A percentile compares a stretch with the other conserved stretches of the same genome.
Conservation (phyloP, 2,113 vertebrate species). For the Australoheros scitulus region DNA sequence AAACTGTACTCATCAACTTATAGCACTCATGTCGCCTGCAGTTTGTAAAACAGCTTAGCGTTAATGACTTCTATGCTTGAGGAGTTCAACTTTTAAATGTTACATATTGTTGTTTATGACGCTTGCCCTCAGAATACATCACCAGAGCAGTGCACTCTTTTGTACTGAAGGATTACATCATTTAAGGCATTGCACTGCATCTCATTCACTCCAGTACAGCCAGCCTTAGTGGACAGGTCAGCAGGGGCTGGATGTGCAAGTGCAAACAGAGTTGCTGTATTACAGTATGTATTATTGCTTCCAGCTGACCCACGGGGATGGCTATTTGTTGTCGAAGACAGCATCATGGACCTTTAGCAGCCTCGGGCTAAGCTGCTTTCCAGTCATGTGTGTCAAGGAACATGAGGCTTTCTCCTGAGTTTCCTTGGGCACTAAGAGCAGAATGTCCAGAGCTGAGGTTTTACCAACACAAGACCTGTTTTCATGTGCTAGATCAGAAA, state of each 20-base stretch:
- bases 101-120: neutral
- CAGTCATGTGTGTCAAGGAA: conserved; percentile 33
- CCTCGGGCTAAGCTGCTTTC: conserved; percentile 27
- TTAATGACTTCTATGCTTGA: neutral
- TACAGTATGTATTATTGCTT: neutral
- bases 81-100: neutral
- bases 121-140: neutral
- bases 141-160: neutral
- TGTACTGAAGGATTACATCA: neutral
- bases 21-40: neutral
- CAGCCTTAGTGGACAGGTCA: neutral
- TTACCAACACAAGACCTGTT: conserved; percentile 26
- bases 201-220: neutral
- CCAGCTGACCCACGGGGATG: conserved; percentile 7
- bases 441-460: neutral
- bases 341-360: conserved; percentile 6
- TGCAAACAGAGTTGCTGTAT: conserved; percentile 12
- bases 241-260: neutral
- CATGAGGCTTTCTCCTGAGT: conserved; percentile 18
- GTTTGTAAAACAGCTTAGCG: conserved; percentile 4
- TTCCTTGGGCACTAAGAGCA: conserved; percentile 6
- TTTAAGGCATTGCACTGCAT: neutral
- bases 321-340: conserved; percentile 29
- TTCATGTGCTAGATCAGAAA: conserved; percentile 5
- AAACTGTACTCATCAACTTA: conserved; percentile 15